Conservation (phyloP, 1,140 invertebrate genomes). For the Drosophila nebulosa region DNA sequence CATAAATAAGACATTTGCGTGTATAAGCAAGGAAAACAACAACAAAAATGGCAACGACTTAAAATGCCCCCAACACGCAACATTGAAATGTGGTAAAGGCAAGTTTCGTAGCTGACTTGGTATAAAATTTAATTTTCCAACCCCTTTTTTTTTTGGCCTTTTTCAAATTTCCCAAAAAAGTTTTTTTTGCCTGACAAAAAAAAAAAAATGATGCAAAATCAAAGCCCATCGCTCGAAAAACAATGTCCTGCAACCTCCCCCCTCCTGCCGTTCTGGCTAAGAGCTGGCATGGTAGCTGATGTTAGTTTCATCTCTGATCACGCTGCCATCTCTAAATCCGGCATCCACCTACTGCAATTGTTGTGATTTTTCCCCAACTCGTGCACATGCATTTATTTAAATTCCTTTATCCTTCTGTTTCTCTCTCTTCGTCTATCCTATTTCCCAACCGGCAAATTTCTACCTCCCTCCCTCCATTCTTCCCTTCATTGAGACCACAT, state of each 20-base stretch:
- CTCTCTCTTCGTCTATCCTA: constrained; percentile 26
- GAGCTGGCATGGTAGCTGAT: background rate
- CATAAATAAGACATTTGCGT: constrained; percentile 79
- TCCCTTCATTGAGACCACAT: too few species aligned
- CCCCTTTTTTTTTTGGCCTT: constrained; percentile 59
- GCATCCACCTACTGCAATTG: constrained; percentile 27
- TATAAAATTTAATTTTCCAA: constrained; percentile 57
- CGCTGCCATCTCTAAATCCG: constrained; percentile 8
- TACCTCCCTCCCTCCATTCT: background rate
- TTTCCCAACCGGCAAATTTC: too few species aligned
- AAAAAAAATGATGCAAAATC: constrained; percentile 77
- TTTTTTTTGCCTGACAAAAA: constrained; percentile 58
- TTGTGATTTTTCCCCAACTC: constrained; percentile 50
- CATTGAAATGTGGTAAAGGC: constrained; percentile 35
- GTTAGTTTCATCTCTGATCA: constrained; percentile 27
- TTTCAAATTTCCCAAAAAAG: constrained; percentile 44
- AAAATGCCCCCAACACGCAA: constrained; percentile 57
- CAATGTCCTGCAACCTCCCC: constrained; percentile 27
- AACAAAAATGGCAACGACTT: constrained; percentile 35
- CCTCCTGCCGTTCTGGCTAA: background rate
- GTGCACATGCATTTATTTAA: constrained; percentile 79
- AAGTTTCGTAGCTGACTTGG: constrained; percentile 14
- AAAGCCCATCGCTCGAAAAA: constrained; percentile 66
- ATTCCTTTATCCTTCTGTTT: constrained; percentile 51
- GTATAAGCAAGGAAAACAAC: constrained; percentile 55